Percentiles rank a stretch among this genome's conserved stretches.
phyloP scores from a whole-genome alignment of 2,797 vertebrate genomes.

The Ptychobarbus kaznakovi region DNA sequence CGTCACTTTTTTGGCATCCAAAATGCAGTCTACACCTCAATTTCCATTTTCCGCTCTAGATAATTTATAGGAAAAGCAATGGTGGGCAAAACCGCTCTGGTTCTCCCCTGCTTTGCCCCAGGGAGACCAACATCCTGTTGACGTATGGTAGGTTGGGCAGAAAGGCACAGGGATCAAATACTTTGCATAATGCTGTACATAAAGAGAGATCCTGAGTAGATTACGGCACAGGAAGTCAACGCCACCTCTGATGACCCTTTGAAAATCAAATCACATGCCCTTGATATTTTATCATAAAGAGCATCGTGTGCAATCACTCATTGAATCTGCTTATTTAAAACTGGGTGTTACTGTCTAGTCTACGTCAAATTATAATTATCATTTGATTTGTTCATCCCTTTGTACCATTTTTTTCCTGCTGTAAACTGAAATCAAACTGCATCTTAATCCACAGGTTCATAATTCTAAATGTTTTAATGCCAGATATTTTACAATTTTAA shows the following conservation, averaged over 20 bases:
- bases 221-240: constrained; percentile 46
- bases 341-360: constrained; percentile 25
- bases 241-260: constrained; percentile 38
- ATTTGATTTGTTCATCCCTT: not conserved
- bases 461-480: not conserved
- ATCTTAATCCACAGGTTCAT: not conserved
- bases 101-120: constrained; percentile 1
- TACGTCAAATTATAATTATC: constrained; percentile 27
- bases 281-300: constrained; percentile 46
- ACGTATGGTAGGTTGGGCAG: not conserved
- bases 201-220: constrained; percentile 52
- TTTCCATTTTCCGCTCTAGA: not conserved
- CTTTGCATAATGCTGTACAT: constrained; percentile 35
- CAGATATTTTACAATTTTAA: not conserved
- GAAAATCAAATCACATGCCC: constrained; percentile 47
- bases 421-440: not conserved
- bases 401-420: not conserved
- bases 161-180: constrained; percentile 18
- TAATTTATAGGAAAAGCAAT: not conserved
- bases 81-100: not conserved
- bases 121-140: constrained; percentile 36
- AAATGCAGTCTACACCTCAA: constrained; percentile 1
- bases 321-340: constrained; percentile 14
- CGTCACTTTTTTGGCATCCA: not conserved
- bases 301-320: constrained; percentile 31